phyloP scores from a whole-genome alignment of 1,140 invertebrate genomes.

The Alviniconcha marisindica region DNA sequence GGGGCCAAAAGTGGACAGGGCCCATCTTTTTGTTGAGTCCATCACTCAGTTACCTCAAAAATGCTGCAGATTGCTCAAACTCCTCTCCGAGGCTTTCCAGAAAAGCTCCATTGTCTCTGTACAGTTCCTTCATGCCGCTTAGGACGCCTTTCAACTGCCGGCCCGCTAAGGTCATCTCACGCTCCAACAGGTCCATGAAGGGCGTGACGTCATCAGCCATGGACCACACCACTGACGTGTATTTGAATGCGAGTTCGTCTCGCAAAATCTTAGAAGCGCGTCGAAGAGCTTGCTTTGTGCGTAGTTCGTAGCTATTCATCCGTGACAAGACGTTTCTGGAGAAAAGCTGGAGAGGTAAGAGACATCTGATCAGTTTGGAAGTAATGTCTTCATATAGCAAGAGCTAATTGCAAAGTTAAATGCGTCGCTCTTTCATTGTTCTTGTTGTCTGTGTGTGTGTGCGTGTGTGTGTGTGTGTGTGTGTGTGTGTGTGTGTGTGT shows the following conservation, averaged over 20 bases:
- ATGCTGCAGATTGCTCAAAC: background rate
- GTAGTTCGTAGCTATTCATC: background rate
- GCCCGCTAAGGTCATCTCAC: background rate
- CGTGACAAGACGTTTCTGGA: too few species aligned
- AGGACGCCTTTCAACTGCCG: background rate
- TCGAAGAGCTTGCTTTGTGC: background rate
- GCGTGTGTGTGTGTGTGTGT: too few species aligned
- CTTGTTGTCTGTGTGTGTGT: too few species aligned
- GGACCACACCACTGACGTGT: background rate
- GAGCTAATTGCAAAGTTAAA: too few species aligned
- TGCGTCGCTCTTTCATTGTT: too few species aligned
- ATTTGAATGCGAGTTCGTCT: background rate
- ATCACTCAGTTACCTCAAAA: too few species aligned
- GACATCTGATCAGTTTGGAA: too few species aligned
- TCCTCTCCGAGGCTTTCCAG: background rate
- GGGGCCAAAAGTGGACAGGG: too few species aligned
- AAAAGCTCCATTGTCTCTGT: background rate
- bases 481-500: too few species aligned
- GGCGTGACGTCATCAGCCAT: background rate
- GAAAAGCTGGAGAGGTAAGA: too few species aligned
- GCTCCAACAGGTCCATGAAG: background rate
- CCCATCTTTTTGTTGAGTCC: too few species aligned
- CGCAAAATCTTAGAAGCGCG: background rate
- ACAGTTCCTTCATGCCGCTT: background rate
- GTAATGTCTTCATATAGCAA: too few species aligned